Base-by-base conservation (phyloP, 2,113 vertebrate genomes). In the Xenus cinereus region DNA sequence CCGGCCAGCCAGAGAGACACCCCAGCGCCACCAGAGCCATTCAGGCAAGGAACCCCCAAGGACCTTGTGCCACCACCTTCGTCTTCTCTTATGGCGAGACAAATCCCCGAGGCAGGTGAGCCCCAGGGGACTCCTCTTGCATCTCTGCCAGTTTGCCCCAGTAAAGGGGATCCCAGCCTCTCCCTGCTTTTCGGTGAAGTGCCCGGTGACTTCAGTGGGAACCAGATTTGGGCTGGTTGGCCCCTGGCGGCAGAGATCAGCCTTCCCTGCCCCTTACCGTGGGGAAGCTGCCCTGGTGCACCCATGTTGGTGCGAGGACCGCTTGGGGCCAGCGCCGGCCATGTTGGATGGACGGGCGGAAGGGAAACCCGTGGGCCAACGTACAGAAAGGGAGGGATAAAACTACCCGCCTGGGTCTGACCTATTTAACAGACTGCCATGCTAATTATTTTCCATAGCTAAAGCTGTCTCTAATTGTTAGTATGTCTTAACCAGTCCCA, bases 381-480 rank as follows among this genome's bases (percentile, higher is more conserved):
- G 35, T 32, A 27, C 66, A 4, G 24, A 56, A 64, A 89, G 92
- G 71, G 71, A 87, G 89, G 90, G 89, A 72, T 50, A 14, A 69
- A 83, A 10, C 73, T 26, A 23, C 90, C 75, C 0, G 2, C 62
- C 84, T 72, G 88, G 74, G 69, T 67, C 96, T 30, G 85, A 81
- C 39, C 94, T 73, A 39, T 79, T 27, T 23, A 60, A 66, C 95
- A 51, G 95, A 45, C 82, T 53, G 67, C 10, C 1, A 37, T 3
- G 1, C 71, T 91, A 15, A 69, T 81, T 91, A 50, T 50, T 82
- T 84, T 76, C 93, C 91, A 63, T 85, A 91, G 95, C 95, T 85
- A 91, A 91, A 87, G 84, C 41, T 89, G 97, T 97, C 66, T 97
- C 63, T 97, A 59, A 93, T 27, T 18, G 96, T 97, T 18, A 27